Conservation (phyloP, 2,888 invertebrate species). For the Ichneumon xanthorius region DNA sequence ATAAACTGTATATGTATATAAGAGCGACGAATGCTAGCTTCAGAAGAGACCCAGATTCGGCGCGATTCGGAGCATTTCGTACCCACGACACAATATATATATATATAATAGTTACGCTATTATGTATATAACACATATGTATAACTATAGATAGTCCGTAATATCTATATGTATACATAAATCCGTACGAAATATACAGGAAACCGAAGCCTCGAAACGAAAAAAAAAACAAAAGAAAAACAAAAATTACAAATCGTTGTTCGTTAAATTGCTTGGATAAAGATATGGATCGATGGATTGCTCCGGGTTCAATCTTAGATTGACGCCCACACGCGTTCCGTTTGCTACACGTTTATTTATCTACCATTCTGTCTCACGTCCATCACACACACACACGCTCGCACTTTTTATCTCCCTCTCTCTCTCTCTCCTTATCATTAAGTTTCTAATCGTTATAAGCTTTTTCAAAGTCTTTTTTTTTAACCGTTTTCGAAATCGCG, state of each 20-base stretch:
- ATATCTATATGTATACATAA: conserved; percentile 73
- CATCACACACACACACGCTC: conserved; percentile 9
- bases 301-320: conserved; percentile 60
- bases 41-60: conserved; percentile 11
- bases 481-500: conserved; percentile 68
- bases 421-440: conserved; percentile 42
- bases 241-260: conserved; percentile 83
- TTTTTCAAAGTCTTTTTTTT: conserved; percentile 63
- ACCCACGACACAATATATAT: conserved; percentile 70
- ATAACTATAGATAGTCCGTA: conserved; percentile 68
- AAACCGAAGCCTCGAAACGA: conserved; percentile 60
- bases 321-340: conserved; percentile 50
- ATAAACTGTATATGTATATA: conserved; percentile 50
- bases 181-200: conserved; percentile 72
- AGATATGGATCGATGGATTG: conserved; percentile 83
- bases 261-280: conserved; percentile 82
- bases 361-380: conserved; percentile 33
- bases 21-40: conserved; percentile 27
- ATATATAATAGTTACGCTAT: conserved; percentile 78
- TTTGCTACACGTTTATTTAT: conserved; percentile 61
- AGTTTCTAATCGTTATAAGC: conserved; percentile 59
- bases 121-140: conserved; percentile 65
- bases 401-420: conserved; percentile 49
- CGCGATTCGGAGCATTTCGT: conserved; percentile 42
- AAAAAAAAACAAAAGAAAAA: conserved; percentile 58